These are phyloP conservation scores for Thalpophila matura DNA, from an alignment of 2,888 invertebrate species.

Conservation along the genomic window DNA sequence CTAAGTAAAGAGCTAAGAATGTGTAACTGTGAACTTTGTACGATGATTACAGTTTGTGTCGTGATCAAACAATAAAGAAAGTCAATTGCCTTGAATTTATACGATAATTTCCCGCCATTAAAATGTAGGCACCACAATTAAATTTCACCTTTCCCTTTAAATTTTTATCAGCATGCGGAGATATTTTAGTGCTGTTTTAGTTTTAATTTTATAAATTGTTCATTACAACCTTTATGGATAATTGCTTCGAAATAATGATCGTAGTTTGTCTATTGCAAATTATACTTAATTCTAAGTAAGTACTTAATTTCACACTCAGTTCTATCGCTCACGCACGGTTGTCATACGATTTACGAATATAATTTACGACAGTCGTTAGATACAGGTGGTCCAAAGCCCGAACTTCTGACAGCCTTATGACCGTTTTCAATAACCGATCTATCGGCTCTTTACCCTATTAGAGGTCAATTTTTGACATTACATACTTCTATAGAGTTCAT, in stretches of 20 bases:
- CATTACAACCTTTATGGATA: slow-evolving; percentile 29
- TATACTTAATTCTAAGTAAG: not conserved
- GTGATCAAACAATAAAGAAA: slow-evolving; percentile 50
- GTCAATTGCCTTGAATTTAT: slow-evolving; percentile 48
- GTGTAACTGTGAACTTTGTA: slow-evolving; percentile 34
- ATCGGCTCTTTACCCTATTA: too few species aligned
- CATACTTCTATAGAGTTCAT: too few species aligned
- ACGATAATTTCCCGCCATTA: slow-evolving; percentile 50
- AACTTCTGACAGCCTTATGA: too few species aligned
- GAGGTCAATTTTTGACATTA: too few species aligned
- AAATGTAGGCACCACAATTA: slow-evolving; percentile 47
- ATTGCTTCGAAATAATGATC: slow-evolving; percentile 29
- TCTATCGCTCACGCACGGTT: too few species aligned
- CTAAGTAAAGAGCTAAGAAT: too few species aligned
- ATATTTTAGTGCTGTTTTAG: slow-evolving; percentile 34
- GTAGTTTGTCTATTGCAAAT: slow-evolving; percentile 15
- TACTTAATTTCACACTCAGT: not conserved
- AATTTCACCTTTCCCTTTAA: slow-evolving; percentile 55
- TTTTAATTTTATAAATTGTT: slow-evolving; percentile 26
- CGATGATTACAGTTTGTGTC: slow-evolving; percentile 33
- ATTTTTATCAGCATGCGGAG: slow-evolving; percentile 27
- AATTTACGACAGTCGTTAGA: too few species aligned
- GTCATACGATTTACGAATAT: too few species aligned
- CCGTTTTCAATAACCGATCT: too few species aligned
- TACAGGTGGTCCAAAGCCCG: too few species aligned